Base-by-base conservation (phyloP, 2,113 vertebrate genomes). In the Osmerus eperlanus region DNA sequence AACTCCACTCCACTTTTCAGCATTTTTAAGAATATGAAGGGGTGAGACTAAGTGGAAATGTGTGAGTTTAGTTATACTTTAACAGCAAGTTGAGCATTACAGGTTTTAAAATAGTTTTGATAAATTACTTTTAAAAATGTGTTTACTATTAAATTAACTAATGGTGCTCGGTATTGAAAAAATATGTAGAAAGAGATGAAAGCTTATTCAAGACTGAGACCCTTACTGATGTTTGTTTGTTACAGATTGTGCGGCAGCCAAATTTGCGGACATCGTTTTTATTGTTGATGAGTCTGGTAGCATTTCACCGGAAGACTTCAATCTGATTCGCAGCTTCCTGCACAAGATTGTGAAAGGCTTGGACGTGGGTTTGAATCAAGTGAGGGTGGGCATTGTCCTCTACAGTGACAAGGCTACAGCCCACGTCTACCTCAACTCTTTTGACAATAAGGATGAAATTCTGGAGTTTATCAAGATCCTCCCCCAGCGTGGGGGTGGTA, bases 211-310 rank as follows among this genome's bases (percentile, higher is more conserved):
- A 5, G 54, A 56, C 54, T 56, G 21, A 28, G n/a, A 56, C 15
- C 29, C 21, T 62, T 29, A 36, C 28, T 64, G 29, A 25, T 18
- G n/a, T 23, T 51, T 7, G 15, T 53, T 0, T 65, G 51, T 54
- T 86, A 63, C 85, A 96, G 94, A 87, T n/a, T 96, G 94, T 74
- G 87, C 29, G 52, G 79, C 59, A 55, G 89, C 90, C 3, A 74
- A 83, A 41, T 3, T 92, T 8, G 92, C 93, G 0, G 95, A 95
- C 78, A 80, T 94, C 2, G 94, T 93, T 0, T 96, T 96, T 78
- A 90, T 96, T 14, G 80, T 94, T 54, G 94, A 96, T 21, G 90
- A 93, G 32, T 95, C 94, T 0, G 85, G 85, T 67, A 91, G 88
- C 54, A 90, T 82, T 1, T 80, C 69, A 41, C 12, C 5, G 0